phyloP scores from a whole-genome alignment of 2,888 invertebrate species.

The Drosophila kanekoi region DNA sequence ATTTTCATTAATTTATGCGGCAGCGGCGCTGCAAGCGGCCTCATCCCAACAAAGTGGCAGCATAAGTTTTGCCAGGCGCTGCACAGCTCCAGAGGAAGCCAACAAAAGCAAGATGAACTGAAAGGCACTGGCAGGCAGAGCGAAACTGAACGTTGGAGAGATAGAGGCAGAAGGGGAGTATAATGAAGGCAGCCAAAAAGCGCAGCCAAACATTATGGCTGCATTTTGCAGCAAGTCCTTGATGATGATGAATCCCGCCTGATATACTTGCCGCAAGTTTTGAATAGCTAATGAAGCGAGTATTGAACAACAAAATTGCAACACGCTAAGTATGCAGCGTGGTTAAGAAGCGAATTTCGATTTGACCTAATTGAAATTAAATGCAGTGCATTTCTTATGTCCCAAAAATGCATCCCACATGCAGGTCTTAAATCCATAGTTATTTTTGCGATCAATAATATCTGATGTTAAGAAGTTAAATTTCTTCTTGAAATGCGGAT shows the following conservation, averaged over 20 bases:
- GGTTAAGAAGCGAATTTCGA: neutral
- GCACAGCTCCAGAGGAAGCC: slow-evolving; percentile 15
- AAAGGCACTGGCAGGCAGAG: neutral
- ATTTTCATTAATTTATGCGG: slow-evolving; percentile 76
- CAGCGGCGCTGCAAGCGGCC: slow-evolving; percentile 44
- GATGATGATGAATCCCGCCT: slow-evolving; percentile 59
- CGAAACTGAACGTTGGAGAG: neutral
- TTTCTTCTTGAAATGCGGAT: neutral
- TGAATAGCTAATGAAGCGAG: slow-evolving; percentile 70
- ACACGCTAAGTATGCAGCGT: neutral
- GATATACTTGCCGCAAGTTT: slow-evolving; percentile 56
- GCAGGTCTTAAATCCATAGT: too few species aligned
- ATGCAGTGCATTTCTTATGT: neutral
- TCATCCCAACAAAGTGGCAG: slow-evolving; percentile 45
- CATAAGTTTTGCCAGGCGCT: slow-evolving; percentile 64
- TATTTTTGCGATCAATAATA: too few species aligned
- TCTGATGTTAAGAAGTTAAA: neutral
- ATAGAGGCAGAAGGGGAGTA: neutral
- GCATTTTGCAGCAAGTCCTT: slow-evolving; percentile 54
- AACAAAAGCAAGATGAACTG: slow-evolving; percentile 46
- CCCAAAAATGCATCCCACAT: too few species aligned
- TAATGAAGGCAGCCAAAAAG: slow-evolving; percentile 30
- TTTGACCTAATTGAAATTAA: slow-evolving; percentile 10
- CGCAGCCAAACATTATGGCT: slow-evolving; percentile 46
- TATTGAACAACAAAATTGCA: slow-evolving; percentile 28